A percentile compares a stretch with the other conserved stretches of the same genome.
These are phyloP conservation scores for Characodon lateralis DNA, from an alignment of 2,797 vertebrate species.

Conservation along the genomic window DNA sequence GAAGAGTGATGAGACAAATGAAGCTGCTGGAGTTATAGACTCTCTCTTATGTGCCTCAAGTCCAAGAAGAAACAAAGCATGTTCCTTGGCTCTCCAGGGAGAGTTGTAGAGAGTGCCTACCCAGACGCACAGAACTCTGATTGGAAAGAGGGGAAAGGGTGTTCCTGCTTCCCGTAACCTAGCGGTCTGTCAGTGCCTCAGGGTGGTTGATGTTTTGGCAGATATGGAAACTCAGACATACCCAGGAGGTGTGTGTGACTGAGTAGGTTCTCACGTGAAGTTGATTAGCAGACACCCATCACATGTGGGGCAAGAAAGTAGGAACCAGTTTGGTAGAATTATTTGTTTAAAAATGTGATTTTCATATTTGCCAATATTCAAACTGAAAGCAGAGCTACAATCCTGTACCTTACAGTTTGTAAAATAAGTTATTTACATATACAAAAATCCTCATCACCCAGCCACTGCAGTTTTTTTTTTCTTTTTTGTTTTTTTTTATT, in stretches of 20 bases:
- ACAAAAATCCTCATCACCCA: neutral
- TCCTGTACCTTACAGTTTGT: neutral
- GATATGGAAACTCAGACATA: slow-evolving; percentile 56
- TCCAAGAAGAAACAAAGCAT: slow-evolving; percentile 37
- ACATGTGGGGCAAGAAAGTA: slow-evolving; percentile 41
- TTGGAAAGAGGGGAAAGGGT: slow-evolving; percentile 54
- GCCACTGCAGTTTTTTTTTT: neutral
- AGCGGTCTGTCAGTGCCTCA: slow-evolving; percentile 43
- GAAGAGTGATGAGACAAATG: slow-evolving; percentile 50
- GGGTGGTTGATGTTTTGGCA: slow-evolving; percentile 43
- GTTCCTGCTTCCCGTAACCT: slow-evolving; percentile 67
- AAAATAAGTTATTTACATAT: neutral
- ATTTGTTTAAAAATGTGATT: slow-evolving; percentile 28
- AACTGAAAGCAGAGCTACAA: neutral
- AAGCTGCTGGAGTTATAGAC: slow-evolving; percentile 27
- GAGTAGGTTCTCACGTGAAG: slow-evolving; percentile 36
- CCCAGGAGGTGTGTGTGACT: slow-evolving; percentile 35
- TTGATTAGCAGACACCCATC: slow-evolving; percentile 53
- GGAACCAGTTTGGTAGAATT: slow-evolving; percentile 27
- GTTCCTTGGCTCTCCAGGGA: slow-evolving; percentile 35
- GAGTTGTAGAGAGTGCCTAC: slow-evolving; percentile 26
- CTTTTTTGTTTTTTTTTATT: no score
- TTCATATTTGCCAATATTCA: neutral
- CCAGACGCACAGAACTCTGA: slow-evolving; percentile 47
- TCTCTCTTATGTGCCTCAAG: slow-evolving; percentile 38